These are phyloP conservation scores for Momotus momota DNA, from an alignment of 2,797 vertebrate genomes.

Conservation along the genomic window DNA sequence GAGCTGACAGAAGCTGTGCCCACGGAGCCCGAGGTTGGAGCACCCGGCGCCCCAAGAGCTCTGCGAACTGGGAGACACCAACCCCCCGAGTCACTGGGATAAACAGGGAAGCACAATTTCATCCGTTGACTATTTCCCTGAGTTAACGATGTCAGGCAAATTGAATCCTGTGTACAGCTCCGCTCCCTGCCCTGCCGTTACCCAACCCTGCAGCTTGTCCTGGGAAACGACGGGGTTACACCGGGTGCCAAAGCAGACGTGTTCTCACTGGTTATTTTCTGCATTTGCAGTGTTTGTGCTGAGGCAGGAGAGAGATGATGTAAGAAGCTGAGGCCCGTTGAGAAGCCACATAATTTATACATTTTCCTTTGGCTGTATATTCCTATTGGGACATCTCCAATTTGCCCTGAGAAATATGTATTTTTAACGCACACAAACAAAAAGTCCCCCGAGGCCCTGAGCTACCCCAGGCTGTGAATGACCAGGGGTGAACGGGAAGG, in stretches of 20 bases:
- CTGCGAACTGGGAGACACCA: neutral
- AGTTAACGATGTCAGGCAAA: neutral
- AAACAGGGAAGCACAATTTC: neutral
- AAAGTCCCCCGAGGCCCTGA: neutral
- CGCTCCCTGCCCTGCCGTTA: neutral
- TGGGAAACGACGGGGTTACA: neutral
- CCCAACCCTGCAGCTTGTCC: neutral
- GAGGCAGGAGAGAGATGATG: neutral
- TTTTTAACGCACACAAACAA: neutral
- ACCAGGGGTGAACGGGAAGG: neutral
- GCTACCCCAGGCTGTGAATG: neutral
- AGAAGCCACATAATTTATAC: neutral
- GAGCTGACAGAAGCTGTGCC: neutral
- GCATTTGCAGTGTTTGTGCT: neutral
- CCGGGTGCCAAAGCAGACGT: neutral
- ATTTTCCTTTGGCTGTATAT: neutral
- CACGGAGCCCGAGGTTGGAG: rapidly evolving
- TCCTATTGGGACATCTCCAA: neutral
- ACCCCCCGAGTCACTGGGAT: neutral
- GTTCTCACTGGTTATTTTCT: conserved; percentile 6
- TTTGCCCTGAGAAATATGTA: neutral
- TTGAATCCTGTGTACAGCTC: neutral
- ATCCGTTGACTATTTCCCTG: neutral
- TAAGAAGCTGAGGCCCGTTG: neutral
- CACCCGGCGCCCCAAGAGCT: neutral